phyloP scores from a whole-genome alignment of 2,113 vertebrate species.

The Bos indicus region DNA sequence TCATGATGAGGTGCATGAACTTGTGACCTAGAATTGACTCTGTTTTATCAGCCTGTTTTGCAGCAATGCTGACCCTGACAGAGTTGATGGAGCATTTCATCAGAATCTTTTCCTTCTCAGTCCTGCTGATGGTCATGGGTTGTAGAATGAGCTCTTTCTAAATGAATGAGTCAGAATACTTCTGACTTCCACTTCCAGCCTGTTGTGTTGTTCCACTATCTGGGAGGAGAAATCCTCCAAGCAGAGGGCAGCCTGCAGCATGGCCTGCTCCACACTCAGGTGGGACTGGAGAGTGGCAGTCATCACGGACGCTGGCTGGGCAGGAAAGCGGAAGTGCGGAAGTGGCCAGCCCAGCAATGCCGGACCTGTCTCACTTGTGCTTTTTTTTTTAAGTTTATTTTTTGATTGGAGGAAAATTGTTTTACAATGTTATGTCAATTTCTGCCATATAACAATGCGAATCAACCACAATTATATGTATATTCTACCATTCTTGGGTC shows the following conservation, averaged over 20 bases:
- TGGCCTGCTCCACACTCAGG: constrained; percentile 96
- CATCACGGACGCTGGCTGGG: not conserved
- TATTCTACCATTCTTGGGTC: not conserved
- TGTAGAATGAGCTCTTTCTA: constrained; percentile 94
- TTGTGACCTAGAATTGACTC: constrained; percentile 99
- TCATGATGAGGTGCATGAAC: constrained; percentile 99
- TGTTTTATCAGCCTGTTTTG: constrained; percentile 99
- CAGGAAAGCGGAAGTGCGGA: not conserved
- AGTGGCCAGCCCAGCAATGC: not conserved
- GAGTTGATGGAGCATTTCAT: constrained; percentile 99
- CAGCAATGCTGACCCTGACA: constrained; percentile 96
- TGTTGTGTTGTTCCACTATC: constrained; percentile 98
- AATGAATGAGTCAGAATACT: constrained; percentile 68
- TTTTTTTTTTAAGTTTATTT: not conserved
- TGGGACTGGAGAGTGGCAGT: constrained; percentile 96
- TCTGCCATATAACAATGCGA: not conserved
- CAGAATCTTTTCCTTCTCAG: constrained; percentile 97
- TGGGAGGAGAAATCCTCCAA: constrained; percentile 99
- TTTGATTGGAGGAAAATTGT: not conserved
- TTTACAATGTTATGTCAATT: not conserved
- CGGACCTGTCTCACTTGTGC: fast-evolving
- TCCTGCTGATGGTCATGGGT: constrained; percentile 95
- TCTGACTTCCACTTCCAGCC: constrained; percentile 96
- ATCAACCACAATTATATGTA: not conserved
- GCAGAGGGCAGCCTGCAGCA: constrained; percentile 95